Percentiles rank a stretch among this genome's conserved stretches.
These are phyloP conservation scores for Pinna nobilis DNA, from an alignment of 1,140 invertebrate species.

Conservation along the genomic window DNA sequence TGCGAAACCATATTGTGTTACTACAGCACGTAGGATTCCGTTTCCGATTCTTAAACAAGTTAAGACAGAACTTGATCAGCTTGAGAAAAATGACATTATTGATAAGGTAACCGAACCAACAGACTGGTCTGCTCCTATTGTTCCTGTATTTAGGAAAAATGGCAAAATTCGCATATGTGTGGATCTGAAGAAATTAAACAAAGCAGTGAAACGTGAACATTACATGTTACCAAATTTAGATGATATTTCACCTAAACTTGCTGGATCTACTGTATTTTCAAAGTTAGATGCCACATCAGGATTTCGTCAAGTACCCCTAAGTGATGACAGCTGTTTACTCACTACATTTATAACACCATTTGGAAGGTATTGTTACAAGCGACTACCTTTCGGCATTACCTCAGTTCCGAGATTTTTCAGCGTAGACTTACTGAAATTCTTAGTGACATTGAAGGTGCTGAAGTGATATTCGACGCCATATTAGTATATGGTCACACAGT, in stretches of 20 bases:
- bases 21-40: conserved; percentile 21
- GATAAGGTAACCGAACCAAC: conserved; percentile 26
- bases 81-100: conserved; percentile 42
- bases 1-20: conserved; percentile 17
- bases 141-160: conserved; percentile 37
- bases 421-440: background rate
- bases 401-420: conserved; percentile 6
- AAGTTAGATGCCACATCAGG: conserved; percentile 74
- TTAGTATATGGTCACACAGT: background rate
- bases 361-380: conserved; percentile 7
- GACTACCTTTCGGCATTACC: conserved; percentile 8
- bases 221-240: conserved; percentile 22
- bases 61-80: conserved; percentile 34
- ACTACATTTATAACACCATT: conserved; percentile 36
- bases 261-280: conserved; percentile 71
- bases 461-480: conserved; percentile 14
- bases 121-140: conserved; percentile 40
- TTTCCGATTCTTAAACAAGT: conserved; percentile 40
- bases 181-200: conserved; percentile 35
- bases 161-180: conserved; percentile 36
- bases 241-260: conserved; percentile 37
- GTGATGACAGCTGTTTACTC: background rate
- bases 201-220: conserved; percentile 28
- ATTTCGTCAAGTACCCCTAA: conserved; percentile 58
- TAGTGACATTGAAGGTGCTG: conserved; percentile 9